These are phyloP conservation scores for Silurus lanzhouensis DNA, from an alignment of 2,797 vertebrate genomes.

Conservation along the genomic window DNA sequence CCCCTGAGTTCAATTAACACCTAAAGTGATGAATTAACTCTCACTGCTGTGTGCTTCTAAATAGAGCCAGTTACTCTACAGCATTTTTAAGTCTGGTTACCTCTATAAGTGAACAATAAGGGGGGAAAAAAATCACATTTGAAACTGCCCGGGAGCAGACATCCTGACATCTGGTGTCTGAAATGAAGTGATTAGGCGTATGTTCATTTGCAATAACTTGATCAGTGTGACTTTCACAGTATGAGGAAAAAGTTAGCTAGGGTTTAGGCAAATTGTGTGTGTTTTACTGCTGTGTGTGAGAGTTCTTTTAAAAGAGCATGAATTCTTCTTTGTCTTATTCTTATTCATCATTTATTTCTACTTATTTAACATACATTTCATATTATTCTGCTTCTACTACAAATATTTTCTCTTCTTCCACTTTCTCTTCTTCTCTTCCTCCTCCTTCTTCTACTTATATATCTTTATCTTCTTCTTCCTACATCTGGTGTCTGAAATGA, in stretches of 20 bases:
- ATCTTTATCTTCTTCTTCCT: too few relatives aligned
- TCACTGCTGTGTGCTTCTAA: not conserved
- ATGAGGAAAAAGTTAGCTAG: not conserved
- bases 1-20: conserved; percentile 28
- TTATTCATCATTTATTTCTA: too few relatives aligned
- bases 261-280: not conserved
- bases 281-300: not conserved
- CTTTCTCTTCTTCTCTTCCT: too few relatives aligned
- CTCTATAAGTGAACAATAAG: not conserved
- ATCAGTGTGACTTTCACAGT: not conserved
- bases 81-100: not conserved
- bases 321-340: too few relatives aligned
- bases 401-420: too few relatives aligned
- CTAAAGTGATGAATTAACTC: not conserved
- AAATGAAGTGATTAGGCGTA: not conserved
- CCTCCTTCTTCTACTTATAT: too few relatives aligned
- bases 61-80: not conserved
- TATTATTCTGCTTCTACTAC: too few relatives aligned
- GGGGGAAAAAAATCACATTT: not conserved
- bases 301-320: not conserved
- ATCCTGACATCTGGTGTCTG: not conserved
- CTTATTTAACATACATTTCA: too few relatives aligned
- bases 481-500: too few relatives aligned
- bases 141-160: not conserved
- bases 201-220: not conserved